Percentiles rank a stretch among this genome's conserved stretches.
Evolutionary conservation across 2,888 invertebrate species (phyloP).

Genomic region (Anoplius nigerrimus): DNA sequence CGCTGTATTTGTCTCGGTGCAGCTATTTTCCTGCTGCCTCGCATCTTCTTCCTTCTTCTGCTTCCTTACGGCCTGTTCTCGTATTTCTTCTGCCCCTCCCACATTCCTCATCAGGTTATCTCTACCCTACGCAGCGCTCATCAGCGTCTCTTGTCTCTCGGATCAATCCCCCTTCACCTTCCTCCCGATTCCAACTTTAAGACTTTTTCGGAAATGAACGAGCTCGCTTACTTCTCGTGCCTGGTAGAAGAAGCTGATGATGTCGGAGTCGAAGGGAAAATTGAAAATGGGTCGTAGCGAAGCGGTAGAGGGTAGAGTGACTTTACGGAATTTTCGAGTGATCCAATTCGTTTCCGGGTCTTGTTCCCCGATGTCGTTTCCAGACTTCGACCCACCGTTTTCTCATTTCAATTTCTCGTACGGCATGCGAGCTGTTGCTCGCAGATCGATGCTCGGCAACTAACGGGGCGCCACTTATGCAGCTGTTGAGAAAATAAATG

Average conservation of each 20-base stretch:
- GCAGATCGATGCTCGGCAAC: too few species aligned
- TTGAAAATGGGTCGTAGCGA: too few species aligned
- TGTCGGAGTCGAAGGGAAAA: too few species aligned
- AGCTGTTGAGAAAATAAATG: too few species aligned
- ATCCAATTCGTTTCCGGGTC: too few species aligned
- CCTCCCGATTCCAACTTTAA: constrained; percentile 3
- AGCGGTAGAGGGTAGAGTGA: too few species aligned
- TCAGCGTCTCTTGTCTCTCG: constrained; percentile 19
- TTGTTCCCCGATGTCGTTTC: too few species aligned
- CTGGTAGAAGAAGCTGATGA: constrained; percentile 6
- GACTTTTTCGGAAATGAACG: constrained; percentile 9
- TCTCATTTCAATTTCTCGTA: too few species aligned
- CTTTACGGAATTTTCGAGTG: too few species aligned
- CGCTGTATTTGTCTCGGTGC: constrained; percentile 50
- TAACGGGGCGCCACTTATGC: neutral
- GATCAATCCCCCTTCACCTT: constrained; percentile 15
- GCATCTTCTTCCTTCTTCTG: constrained; percentile 24
- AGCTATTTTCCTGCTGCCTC: constrained; percentile 44
- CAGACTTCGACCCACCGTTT: too few species aligned
- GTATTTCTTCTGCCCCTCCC: neutral
- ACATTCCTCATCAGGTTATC: neutral
- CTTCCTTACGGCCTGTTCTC: constrained; percentile 16
- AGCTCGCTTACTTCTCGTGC: constrained; percentile 14
- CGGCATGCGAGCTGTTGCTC: too few species aligned
- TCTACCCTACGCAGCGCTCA: constrained; percentile 6